Evolutionary conservation across 1,140 invertebrate genomes (phyloP).

Genomic region (Bemisia tabaci): DNA sequence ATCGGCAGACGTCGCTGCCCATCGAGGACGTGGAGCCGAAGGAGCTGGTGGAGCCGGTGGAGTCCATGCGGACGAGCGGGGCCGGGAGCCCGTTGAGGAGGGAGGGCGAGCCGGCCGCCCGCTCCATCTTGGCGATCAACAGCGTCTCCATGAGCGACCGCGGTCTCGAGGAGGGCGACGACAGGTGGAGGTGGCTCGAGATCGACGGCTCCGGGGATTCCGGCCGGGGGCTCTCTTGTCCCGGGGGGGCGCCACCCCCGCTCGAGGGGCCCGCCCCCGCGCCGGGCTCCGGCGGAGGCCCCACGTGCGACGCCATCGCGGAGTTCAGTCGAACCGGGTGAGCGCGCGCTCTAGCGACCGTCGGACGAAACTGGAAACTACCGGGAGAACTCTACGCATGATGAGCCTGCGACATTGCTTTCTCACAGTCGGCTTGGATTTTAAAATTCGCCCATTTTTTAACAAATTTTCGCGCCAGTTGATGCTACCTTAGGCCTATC

Average conservation of each 20-base stretch:
- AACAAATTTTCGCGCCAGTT: too few relatives aligned
- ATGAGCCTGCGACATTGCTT: too few relatives aligned
- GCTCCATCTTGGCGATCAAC: conserved; percentile 60
- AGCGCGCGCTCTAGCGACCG: too few relatives aligned
- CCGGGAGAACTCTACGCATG: too few relatives aligned
- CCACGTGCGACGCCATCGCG: conserved; percentile 29
- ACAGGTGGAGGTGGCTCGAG: conserved; percentile 2
- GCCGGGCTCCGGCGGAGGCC: conserved; percentile 25
- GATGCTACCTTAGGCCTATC: too few relatives aligned
- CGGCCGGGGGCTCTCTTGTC: background rate
- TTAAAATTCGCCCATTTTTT: too few relatives aligned
- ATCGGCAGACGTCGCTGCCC: conserved; percentile 57
- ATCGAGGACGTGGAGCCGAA: conserved; percentile 47
- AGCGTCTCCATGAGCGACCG: conserved; percentile 61
- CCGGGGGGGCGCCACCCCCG: background rate
- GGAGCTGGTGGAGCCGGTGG: conserved; percentile 60
- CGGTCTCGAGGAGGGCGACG: conserved; percentile 34
- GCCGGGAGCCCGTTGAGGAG: conserved; percentile 25
- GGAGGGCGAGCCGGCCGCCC: conserved; percentile 23
- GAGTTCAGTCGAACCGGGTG: too few relatives aligned
- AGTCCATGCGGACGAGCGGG: conserved; percentile 50
- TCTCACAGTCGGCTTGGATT: too few relatives aligned
- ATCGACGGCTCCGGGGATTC: background rate
- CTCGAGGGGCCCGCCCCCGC: conserved; percentile 15
- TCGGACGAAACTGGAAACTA: too few relatives aligned